Conservation (phyloP, 2,888 invertebrate genomes). For the Pseudolycoriella hygida region DNA sequence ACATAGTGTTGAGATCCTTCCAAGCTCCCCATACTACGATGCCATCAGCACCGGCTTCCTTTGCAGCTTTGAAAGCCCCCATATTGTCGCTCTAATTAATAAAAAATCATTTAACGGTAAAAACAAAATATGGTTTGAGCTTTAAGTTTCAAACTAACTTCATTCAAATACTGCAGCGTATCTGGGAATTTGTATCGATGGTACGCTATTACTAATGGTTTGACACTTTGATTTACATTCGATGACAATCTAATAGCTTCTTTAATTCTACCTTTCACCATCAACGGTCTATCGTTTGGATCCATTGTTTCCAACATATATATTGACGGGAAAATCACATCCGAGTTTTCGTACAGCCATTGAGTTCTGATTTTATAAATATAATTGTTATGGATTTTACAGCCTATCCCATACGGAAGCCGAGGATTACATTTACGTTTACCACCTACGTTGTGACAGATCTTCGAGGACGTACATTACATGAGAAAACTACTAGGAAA, state of each 20-base stretch:
- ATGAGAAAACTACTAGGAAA: no score
- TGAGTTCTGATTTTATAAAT: slow-evolving; percentile 30
- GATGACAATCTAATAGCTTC: slow-evolving; percentile 39
- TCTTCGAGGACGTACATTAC: no score
- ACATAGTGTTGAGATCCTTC: slow-evolving; percentile 42
- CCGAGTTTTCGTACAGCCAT: slow-evolving; percentile 52
- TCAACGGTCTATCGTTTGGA: slow-evolving; percentile 30
- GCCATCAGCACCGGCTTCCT: slow-evolving; percentile 36
- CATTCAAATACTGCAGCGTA: slow-evolving; percentile 33
- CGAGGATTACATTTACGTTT: no score
- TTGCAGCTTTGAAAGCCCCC: slow-evolving; percentile 9
- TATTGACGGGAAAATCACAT: slow-evolving; percentile 51
- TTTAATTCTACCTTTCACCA: slow-evolving; percentile 42
- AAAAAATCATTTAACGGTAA: neutral
- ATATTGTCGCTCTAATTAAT: slow-evolving; percentile 8
- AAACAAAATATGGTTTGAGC: no score
- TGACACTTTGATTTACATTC: slow-evolving; percentile 18
- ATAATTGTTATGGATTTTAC: slow-evolving; percentile 1
- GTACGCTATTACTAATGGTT: slow-evolving; percentile 40
- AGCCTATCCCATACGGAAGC: no score
- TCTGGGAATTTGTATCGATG: slow-evolving; percentile 56
- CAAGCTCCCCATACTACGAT: slow-evolving; percentile 63
- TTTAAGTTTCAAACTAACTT: slow-evolving; percentile 30
- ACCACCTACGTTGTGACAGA: no score
- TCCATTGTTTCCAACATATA: slow-evolving; percentile 37